Evolutionary conservation across 2,888 invertebrate species (phyloP).

Genomic region (Minunthozetes semirufus): DNA sequence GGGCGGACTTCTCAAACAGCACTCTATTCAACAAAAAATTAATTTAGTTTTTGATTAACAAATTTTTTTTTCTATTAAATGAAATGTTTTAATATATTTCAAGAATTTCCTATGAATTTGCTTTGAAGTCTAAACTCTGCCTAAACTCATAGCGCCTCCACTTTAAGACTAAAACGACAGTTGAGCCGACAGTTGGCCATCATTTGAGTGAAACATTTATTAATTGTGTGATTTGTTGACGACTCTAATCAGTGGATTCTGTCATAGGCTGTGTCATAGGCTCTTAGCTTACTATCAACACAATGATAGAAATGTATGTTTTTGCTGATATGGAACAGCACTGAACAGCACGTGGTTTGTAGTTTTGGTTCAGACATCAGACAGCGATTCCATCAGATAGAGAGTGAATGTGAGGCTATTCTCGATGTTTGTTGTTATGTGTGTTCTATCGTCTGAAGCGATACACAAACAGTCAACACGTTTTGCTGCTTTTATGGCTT

Average conservation of each 20-base stretch:
- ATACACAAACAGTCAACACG: conserved; percentile 19
- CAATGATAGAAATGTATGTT: not conserved
- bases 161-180: no score
- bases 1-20: not conserved
- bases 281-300: not conserved
- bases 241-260: no score
- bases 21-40: conserved; percentile 9
- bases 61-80: not conserved
- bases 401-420: not conserved
- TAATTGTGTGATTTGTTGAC: no score
- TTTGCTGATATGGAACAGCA: conserved; percentile 20
- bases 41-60: conserved; percentile 5
- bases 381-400: conserved; percentile 2
- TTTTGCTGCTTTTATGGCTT: conserved; percentile 22
- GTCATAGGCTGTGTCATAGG: no score
- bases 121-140: no score
- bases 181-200: no score
- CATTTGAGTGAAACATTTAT: no score
- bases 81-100: no score
- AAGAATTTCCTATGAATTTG: no score
- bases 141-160: no score
- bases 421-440: not conserved
- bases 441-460: conserved; percentile 17
- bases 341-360: conserved; percentile 11
- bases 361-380: not conserved